Base-by-base conservation (phyloP, 2,797 vertebrate genomes). In the Haliaeetus albicilla region DNA sequence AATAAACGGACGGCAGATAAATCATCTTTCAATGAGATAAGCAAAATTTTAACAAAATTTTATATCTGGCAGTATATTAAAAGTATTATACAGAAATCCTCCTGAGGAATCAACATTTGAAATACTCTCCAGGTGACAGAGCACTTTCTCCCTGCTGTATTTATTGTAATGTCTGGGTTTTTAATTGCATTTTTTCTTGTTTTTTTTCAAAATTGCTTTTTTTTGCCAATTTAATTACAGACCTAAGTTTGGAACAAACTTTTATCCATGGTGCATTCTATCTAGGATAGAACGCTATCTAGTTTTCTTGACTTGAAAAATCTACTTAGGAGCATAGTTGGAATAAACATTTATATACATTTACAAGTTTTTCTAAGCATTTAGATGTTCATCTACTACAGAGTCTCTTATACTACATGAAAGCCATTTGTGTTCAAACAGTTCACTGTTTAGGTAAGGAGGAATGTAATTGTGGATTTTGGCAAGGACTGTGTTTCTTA, bases 11-110 rank as follows among this genome's bases (percentile, higher is more conserved):
- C 69, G 87, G 84, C 51, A 46, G 41, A 65, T 53, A 70, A 87
- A 85, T 76, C 75, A 89, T 74, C 33, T 96, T 81, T 73, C 87
- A 91, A 84, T 71, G 41, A 85, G 65, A 91, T 74, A 90, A 90
- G 48, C 30, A 90, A 87, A 95, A 87, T 93, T 77, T 80, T 82
- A 68, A 87, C 44, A 71, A 89, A 82, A 68, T 83, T 87, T 92
- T 67, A 13, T 37, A 54, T 77, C 70, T 83, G 78, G 69, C 56
- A 70, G 17, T n/a, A 22, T 92, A 87, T 94, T 84, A 63, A 63
- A 90, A 67, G 39, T 68, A 80, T 70, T n/a, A 57, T 15, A 73
- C 7, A 46, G 43, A 60, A 87, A 80, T 77, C 31, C 13, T 88
- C 37, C 18, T 22, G 37, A 77, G 54, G 30, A 95, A 84, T 61